Base-by-base conservation (phyloP, 2,888 invertebrate genomes). In the Nymphalis c-album region DNA sequence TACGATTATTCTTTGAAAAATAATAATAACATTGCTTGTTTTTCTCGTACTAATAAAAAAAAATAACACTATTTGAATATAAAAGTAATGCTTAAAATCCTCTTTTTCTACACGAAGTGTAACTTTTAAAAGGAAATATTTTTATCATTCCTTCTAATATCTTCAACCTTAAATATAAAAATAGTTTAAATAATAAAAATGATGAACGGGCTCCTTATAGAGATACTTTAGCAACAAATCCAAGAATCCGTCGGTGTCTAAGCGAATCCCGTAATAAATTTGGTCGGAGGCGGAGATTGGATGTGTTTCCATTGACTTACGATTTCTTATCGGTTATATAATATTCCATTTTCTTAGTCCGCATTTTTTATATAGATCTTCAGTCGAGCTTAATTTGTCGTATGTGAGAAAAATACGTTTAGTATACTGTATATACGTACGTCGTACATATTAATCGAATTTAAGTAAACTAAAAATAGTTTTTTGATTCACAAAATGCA, bases 211-310 rank as follows among this genome's bases (percentile, higher is more conserved):
- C 65, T 65, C 47, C 55, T 69, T 63, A 63, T 69, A 65, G 51
- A 26, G 31, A 60, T 20, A 68, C 57, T 50, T 50, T 62, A 20
- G 50, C 50, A 35, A 62, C 55, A 62, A 65, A 65, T 60, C 55
- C 62, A n/a, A 13, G 59, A 17, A 64, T 61, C 60, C 60, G 51
- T 60, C 65, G 35, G 53, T 50, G 70, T 48, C 68, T 70, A 63
- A 63, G 61, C 61, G 60, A 55, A 64, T 64, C 70, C 68, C 67
- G 66, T 68, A 60, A 72, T 73, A 71, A 72, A 73, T 71, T 71
- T 69, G 35, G 20, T 22, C 13, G 47, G 46, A 22, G 53, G 45
- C 53, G 53, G 18, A 50, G 20, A 58, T 17, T 35, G 65, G 26
- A 20, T 53, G 47, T 40, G 47, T 53, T 35, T 65, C 65, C 60